Conservation (phyloP, 2,888 invertebrate species). For the Alviniconcha strummeri region DNA sequence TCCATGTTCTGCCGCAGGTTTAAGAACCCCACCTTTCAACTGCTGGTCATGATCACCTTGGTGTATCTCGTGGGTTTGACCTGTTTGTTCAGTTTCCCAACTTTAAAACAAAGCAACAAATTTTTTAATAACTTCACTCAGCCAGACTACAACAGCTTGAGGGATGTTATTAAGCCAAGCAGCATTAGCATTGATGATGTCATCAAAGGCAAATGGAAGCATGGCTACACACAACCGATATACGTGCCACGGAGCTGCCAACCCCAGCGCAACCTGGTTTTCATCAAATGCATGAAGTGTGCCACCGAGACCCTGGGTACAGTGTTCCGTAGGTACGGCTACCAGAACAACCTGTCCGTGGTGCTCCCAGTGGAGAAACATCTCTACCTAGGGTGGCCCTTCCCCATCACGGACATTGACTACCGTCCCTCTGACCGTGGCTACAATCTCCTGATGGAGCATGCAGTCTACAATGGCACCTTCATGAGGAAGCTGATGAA, state of each 20-base stretch:
- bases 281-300: conserved; percentile 71
- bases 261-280: conserved; percentile 60
- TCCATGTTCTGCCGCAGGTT: no score
- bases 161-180: background rate
- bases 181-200: conserved; percentile 6
- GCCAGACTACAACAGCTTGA: background rate
- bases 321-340: conserved; percentile 66
- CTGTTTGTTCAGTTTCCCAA: no score
- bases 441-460: conserved; percentile 68
- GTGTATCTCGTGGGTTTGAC: no score
- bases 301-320: conserved; percentile 68
- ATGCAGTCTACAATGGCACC: conserved; percentile 64
- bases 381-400: conserved; percentile 71
- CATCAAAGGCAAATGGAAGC: conserved; percentile 9
- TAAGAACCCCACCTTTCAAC: no score
- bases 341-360: conserved; percentile 59
- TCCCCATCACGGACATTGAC: conserved; percentile 54
- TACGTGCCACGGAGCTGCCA: conserved; percentile 19
- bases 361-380: conserved; percentile 60
- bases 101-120: no score
- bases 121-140: no score
- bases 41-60: no score
- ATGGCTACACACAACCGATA: no score
- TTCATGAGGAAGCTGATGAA: conserved; percentile 64
- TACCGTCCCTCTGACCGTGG: conserved; percentile 54